Evolutionary conservation across 2,797 vertebrate species (phyloP), one percentile per base, ranked within the genome.

Genomic region (Sebastiscus albofasciatus): DNA sequence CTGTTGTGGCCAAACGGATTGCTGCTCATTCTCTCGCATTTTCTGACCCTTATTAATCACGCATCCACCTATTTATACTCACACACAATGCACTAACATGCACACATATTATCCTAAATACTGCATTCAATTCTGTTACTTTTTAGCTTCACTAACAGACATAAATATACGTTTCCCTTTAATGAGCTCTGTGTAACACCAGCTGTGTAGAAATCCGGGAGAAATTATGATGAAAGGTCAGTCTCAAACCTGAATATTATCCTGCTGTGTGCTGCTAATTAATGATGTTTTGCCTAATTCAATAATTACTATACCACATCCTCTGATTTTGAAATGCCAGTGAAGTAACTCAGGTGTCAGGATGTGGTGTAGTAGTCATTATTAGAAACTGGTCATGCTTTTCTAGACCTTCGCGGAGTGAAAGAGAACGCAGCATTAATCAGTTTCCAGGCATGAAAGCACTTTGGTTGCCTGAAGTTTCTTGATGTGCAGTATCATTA

Each of bases 21-120:
- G 62, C 36, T 59, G 55, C 67, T 83, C 39, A 33, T 64, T 72
- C 79, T 79, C 55, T 78, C 58, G 76, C 59, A 61, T 80, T 77
- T 75, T 83, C 69, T 79, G 77, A 82, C 75, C 74, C 74, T 81
- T 62, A 80, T 89, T 85, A 86, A 90, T 77, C 77, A 91, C 76
- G 66, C 76, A 77, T 76, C 11, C 62, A 61, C 65, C 56, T 84
- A 69, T 89, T 77, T 80, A 61, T 72, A 62, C 6, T 31, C 54
- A 24, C 68, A 31, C 66, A 29, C 36, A 62, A 6, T 27, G 24
- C 52, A 56, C 33, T 36, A 49, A 80, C 39, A 56, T 49, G 27
- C 64, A 31, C 68, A 49, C 46, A 65, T 36, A 46, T 71, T 78
- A 88, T 86, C 80, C 27, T 52, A 24, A 83, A 60, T 46, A 75